Conservation (phyloP, 2,113 vertebrate species). For the Phodopus roborovskii region DNA sequence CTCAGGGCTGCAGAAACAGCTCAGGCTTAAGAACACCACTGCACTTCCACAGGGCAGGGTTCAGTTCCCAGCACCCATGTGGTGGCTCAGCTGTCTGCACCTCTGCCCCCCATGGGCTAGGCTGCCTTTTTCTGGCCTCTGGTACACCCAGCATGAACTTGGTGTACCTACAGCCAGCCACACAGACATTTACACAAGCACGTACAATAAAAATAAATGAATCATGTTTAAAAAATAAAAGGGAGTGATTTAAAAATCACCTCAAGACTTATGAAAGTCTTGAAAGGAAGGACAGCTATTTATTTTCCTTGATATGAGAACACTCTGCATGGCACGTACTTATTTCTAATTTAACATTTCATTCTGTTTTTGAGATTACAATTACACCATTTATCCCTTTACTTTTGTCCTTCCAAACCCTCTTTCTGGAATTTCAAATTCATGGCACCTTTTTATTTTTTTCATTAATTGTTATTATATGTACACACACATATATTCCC, state of each 20-base stretch:
- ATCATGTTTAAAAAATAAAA: not conserved
- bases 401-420: not conserved
- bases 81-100: not conserved
- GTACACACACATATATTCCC: not conserved
- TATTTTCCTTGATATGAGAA: not conserved
- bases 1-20: not conserved
- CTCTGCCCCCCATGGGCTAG: not conserved
- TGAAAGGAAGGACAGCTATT: not conserved
- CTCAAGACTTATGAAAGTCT: not conserved
- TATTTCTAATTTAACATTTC: not conserved
- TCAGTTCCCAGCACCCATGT: not conserved
- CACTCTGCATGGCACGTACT: not conserved
- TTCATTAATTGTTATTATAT: not conserved
- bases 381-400: not conserved
- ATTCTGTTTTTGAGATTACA: not conserved
- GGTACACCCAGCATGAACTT: not conserved
- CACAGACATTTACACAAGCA: not conserved
- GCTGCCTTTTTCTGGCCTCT: not conserved
- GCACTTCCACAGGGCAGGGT: no score
- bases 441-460: not conserved
- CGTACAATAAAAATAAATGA: not conserved
- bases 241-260: not conserved
- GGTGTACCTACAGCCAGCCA: fast-evolving
- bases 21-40: not conserved
- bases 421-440: not conserved